Percentiles rank a stretch among this genome's conserved stretches.
phyloP scores from a whole-genome alignment of 1,140 invertebrate species.

The Alviniconcha marisindica region DNA sequence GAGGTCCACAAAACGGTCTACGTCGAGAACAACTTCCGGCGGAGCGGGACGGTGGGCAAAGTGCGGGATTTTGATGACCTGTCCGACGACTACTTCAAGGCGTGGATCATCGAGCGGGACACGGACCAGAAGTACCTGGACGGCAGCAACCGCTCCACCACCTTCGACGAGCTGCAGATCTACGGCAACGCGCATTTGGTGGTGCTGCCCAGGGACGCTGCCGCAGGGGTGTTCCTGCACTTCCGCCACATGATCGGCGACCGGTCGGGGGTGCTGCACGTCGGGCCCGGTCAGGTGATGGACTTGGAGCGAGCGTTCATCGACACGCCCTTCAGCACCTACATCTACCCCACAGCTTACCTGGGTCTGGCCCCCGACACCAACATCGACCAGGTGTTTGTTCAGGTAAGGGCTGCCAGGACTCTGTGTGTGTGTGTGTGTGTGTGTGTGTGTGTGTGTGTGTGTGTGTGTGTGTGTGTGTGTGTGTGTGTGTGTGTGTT shows the following conservation, averaged over 20 bases:
- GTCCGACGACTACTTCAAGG: constrained; percentile 64
- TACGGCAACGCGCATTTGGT: constrained; percentile 67
- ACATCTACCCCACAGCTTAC: constrained; percentile 62
- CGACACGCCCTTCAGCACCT: constrained; percentile 67
- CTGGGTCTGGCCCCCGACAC: constrained; percentile 65
- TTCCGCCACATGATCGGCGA: constrained; percentile 69
- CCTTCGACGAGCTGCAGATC: constrained; percentile 65
- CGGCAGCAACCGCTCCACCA: constrained; percentile 52
- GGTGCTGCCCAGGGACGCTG: constrained; percentile 53
- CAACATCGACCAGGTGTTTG: constrained; percentile 60
- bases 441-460: background rate
- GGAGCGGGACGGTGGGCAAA: constrained; percentile 49
- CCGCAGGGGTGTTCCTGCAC: constrained; percentile 53
- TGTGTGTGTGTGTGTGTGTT: background rate
- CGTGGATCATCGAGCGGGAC: constrained; percentile 63
- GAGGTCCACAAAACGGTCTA: constrained; percentile 59
- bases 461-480: constrained; percentile 13
- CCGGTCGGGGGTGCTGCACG: constrained; percentile 59
- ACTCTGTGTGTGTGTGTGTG: background rate
- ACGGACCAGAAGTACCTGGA: constrained; percentile 55
- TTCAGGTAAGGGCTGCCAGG: constrained; percentile 36
- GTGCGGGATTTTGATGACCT: constrained; percentile 59
- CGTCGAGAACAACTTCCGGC: constrained; percentile 59
- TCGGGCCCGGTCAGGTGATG: constrained; percentile 63
- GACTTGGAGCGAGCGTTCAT: constrained; percentile 57